These are phyloP conservation scores for Bombyx mandarina DNA, from an alignment of 1,140 invertebrate species.

Conservation along the genomic window DNA sequence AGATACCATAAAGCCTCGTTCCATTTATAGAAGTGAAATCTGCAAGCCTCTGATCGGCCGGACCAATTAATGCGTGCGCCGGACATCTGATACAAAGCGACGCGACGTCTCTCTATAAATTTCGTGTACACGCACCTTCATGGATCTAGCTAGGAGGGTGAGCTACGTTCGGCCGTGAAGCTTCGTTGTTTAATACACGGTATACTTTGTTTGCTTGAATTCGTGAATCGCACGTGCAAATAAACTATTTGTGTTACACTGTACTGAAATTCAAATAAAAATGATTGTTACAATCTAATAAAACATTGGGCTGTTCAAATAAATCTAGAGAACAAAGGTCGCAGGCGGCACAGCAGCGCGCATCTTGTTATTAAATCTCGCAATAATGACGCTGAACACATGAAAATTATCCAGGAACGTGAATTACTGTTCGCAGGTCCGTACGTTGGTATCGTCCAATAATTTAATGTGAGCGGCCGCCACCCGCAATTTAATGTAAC, in stretches of 20 bases:
- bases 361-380: too few relatives aligned
- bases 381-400: too few relatives aligned
- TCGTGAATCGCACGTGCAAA: too few relatives aligned
- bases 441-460: constrained; percentile 24
- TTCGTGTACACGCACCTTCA: constrained; percentile 6
- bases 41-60: constrained; percentile 26
- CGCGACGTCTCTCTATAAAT: constrained; percentile 4
- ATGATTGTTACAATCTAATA: too few relatives aligned
- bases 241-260: too few relatives aligned
- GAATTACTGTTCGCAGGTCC: constrained; percentile 15
- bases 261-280: too few relatives aligned
- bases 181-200: too few relatives aligned
- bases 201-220: too few relatives aligned
- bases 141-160: neutral
- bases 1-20: constrained; percentile 59
- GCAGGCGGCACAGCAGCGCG: too few relatives aligned
- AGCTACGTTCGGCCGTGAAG: too few relatives aligned
- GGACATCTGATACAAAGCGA: constrained; percentile 35
- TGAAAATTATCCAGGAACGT: neutral
- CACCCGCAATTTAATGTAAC: constrained; percentile 51
- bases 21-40: constrained; percentile 60
- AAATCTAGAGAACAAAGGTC: too few relatives aligned
- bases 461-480: constrained; percentile 32
- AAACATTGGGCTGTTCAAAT: too few relatives aligned
- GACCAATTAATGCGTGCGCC: constrained; percentile 51